Conservation (phyloP, 2,113 vertebrate genomes). For the Centropus bengalensis region DNA sequence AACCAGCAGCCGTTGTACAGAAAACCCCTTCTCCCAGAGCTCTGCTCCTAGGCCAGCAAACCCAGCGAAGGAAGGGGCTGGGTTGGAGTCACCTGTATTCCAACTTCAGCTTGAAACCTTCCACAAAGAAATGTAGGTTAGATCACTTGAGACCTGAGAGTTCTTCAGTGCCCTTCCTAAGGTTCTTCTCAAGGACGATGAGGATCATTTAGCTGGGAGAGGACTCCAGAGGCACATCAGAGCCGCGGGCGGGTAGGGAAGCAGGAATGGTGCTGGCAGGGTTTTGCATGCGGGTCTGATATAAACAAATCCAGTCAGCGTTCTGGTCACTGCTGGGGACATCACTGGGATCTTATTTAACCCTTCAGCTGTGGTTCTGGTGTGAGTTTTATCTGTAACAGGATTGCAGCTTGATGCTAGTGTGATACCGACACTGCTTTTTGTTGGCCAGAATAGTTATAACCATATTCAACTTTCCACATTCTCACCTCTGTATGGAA, state of each 20-base stretch:
- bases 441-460: neutral
- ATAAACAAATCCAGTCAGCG: neutral
- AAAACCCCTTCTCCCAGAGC: neutral
- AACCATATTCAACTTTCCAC: neutral
- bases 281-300: neutral
- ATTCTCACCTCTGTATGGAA: neutral
- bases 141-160: neutral
- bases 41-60: neutral
- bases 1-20: neutral
- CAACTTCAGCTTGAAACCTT: neutral
- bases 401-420: neutral
- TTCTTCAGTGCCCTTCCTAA: neutral
- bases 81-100: neutral
- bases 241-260: neutral
- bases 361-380: neutral
- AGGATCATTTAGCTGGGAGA: neutral
- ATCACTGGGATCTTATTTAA: neutral
- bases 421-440: neutral
- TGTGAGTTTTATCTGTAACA: neutral
- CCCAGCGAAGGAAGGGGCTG: accelerated
- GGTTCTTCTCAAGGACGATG: neutral
- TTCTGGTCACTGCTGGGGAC: neutral
- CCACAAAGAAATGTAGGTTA: neutral
- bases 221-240: neutral
- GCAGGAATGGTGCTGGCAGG: neutral